Base-by-base conservation (phyloP, 2,113 vertebrate genomes). In the Australoheros scitulus region DNA sequence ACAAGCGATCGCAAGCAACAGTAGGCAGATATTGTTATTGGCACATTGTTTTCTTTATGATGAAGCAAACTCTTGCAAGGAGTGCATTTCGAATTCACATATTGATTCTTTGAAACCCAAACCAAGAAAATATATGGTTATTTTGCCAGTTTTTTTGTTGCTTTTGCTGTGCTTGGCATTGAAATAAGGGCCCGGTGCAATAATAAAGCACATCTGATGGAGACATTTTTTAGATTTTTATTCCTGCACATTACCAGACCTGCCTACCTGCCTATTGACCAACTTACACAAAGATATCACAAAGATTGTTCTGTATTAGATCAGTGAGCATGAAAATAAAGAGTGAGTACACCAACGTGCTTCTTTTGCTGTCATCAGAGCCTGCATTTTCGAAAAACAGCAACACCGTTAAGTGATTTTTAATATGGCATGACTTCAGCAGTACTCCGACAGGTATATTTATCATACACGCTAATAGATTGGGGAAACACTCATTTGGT, bases 391-490 rank as follows among this genome's bases (percentile, higher is more conserved):
- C 75, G 18, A 32, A 26, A 38, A 63, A 32, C 65, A 34, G 47
- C 65, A 58, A 81, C 74, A 80, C 61, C 60, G 76, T 82, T 72
- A 84, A 72, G 52, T 86, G 59, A 78, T 85, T 77, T 85, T 76
- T 78, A 82, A 83, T 88, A 76, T 85, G 64, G 82, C 74, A 72
- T 32, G 47, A 82, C 79, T 70, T 90, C 79, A 81, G 43, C 68
- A 17, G 77, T 20, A 9, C 3, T 38, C n/a, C 2, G 79, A 64
- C 81, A 88, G 89, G 85, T 82, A 34, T 84, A 92, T 94, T 89
- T 76, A 87, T 94, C 90, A 91, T 88, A 83, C 82, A 88, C 87
- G 75, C 89, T 93, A 93, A 94, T 90, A 88, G 85, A 91, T 81
- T 88, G 85, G 80, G 89, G 90, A 92, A 93, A 90, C 87, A 88